Percentiles rank a stretch among this genome's conserved stretches.
Evolutionary conservation across 2,113 vertebrate genomes (phyloP).

Genomic region (Sebastes fasciatus): DNA sequence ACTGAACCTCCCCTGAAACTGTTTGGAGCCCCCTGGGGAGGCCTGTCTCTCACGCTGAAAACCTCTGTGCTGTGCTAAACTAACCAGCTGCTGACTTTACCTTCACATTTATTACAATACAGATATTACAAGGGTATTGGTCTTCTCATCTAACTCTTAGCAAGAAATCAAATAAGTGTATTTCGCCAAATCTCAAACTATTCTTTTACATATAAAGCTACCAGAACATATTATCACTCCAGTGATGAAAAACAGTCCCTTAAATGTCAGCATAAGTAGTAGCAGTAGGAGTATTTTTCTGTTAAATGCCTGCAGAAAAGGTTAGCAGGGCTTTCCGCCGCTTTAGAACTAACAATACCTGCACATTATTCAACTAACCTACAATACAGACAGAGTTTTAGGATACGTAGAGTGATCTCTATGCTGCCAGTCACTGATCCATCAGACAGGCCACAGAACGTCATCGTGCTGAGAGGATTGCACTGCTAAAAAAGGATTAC

Average conservation of each 20-base stretch:
- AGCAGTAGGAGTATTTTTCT: background rate
- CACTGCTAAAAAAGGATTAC: conserved; percentile 76
- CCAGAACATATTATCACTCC: background rate
- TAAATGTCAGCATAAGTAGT: background rate
- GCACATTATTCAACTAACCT: background rate
- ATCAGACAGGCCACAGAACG: conserved; percentile 56
- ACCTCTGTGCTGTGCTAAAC: no score
- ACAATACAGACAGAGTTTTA: background rate
- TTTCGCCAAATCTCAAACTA: background rate
- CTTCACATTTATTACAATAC: background rate
- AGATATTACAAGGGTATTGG: background rate
- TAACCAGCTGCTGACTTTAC: background rate
- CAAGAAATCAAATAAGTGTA: background rate
- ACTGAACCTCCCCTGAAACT: no score
- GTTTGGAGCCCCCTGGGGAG: no score
- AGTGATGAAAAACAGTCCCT: background rate
- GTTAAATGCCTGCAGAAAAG: background rate
- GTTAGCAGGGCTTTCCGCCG: background rate
- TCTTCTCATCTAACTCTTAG: background rate
- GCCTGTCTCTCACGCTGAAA: no score
- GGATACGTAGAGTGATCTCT: conserved; percentile 29
- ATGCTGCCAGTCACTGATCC: conserved; percentile 58
- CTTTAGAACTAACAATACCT: background rate
- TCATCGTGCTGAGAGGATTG: conserved; percentile 81
- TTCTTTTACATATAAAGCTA: background rate